These are phyloP conservation scores for Hydriomena furcata DNA, from an alignment of 2,888 invertebrate species.

Conservation along the genomic window DNA sequence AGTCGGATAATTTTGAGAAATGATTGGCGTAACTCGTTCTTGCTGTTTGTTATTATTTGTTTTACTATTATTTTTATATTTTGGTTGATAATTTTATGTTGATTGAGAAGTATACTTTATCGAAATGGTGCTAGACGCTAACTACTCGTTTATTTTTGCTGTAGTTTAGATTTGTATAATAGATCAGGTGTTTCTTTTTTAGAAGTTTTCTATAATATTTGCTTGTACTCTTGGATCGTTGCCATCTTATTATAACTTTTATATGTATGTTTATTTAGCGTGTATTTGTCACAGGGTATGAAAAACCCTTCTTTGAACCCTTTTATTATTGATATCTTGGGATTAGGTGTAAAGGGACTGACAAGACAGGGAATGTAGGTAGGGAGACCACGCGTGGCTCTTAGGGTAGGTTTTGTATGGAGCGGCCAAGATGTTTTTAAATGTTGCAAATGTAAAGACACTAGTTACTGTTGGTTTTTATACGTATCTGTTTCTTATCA, in stretches of 20 bases:
- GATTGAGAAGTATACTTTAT: conserved; percentile 70
- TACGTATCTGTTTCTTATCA: conserved; percentile 12
- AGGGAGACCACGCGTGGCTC: conserved; percentile 57
- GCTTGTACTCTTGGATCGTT: conserved; percentile 60
- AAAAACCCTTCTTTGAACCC: conserved; percentile 54
- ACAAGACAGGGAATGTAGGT: conserved; percentile 74
- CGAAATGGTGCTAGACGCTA: conserved; percentile 82
- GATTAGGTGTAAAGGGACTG: conserved; percentile 63
- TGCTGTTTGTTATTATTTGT: conserved; percentile 63
- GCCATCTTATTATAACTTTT: conserved; percentile 58
- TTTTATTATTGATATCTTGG: conserved; percentile 63
- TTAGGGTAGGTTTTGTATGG: conserved; percentile 76
- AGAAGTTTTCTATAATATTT: conserved; percentile 36
- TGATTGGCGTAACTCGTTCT: conserved; percentile 40
- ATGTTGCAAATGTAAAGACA: conserved; percentile 44
- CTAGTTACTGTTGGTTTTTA: conserved; percentile 24
- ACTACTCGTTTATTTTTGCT: conserved; percentile 67
- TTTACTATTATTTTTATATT: conserved; percentile 60
- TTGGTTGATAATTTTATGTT: conserved; percentile 79
- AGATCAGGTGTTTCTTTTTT: conserved; percentile 43
- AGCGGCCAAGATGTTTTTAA: conserved; percentile 64
- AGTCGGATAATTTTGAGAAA: conserved; percentile 48
- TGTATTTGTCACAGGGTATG: conserved; percentile 69
- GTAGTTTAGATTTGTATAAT: conserved; percentile 66
- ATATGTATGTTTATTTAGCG: conserved; percentile 48